Evolutionary conservation across 2,888 invertebrate genomes (phyloP), one percentile per base, ranked within the genome.

Genomic region (Drosophila nigricruria): DNA sequence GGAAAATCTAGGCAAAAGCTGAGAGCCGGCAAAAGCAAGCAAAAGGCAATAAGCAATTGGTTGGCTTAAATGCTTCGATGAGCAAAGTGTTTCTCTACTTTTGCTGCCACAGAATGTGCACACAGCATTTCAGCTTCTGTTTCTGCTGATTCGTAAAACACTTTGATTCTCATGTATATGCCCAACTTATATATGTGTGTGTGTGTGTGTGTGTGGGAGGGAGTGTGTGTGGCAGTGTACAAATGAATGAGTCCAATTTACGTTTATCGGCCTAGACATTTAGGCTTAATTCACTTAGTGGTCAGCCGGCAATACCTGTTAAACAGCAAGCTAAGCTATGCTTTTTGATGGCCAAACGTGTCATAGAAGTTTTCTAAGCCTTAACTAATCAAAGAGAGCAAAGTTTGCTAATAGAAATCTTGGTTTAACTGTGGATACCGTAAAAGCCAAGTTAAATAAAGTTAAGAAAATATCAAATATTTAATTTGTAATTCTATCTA

Each of bases 1-100:
- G 36, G 30, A 30, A 52, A 32, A 45, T 20, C 38, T 27, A 32
- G 56, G 23, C 43, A 30, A 45, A 27, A 38, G 25, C 63, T 5
- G 5, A n/a, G 14, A 27, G 10, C 38, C 10, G 23, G 20, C 27
- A 52, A 18, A 45, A 32, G 20, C 45, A 1, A 20, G 49, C 54
- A 45, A 61, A 34, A 60, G 67, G 73, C 81, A 70, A 73, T 88
- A 88, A 77, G 68, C 81, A 74, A 87, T 89, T 69, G 79, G 73
- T 71, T 66, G 84, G 87, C 87, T 83, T 79, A 72, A 83, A 83
- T 65, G 82, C 81, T 81, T 70, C 73, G 65, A 61, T 77, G 70
- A 65, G 54, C 73, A 70, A 82, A 88, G 73, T 88, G 81, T 85
- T 82, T 76, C 52, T 18, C 52, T 38, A 40, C 73, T 63, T 14